These are phyloP conservation scores for Panagrolaimus sp. DNA, from an alignment of 1,140 invertebrate species.

Conservation along the genomic window DNA sequence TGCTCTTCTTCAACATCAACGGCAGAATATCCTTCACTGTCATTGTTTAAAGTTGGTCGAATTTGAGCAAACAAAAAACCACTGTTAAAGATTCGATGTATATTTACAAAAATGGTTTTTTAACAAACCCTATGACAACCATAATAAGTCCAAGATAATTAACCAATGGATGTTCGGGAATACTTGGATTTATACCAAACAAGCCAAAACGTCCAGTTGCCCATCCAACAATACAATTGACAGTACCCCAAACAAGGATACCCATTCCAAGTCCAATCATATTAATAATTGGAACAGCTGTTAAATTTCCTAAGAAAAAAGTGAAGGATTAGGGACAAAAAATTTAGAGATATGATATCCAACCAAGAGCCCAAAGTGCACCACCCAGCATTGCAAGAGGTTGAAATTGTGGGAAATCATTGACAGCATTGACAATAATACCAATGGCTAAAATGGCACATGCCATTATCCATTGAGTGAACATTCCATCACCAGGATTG, in stretches of 20 bases:
- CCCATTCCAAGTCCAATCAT: constrained; percentile 50
- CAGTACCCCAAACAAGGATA: constrained; percentile 48
- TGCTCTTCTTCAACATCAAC: background rate
- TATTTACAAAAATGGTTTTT: no score
- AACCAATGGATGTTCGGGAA: constrained; percentile 46
- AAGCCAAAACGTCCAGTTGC: constrained; percentile 60
- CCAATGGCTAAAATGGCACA: constrained; percentile 29
- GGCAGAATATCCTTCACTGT: background rate
- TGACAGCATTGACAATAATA: constrained; percentile 16
- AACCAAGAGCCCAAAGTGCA: constrained; percentile 36
- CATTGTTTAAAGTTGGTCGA: background rate
- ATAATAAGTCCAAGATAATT: constrained; percentile 60
- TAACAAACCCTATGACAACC: constrained; percentile 32
- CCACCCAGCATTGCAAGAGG: constrained; percentile 45
- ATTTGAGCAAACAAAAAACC: constrained; percentile 38
- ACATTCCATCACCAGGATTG: constrained; percentile 37
- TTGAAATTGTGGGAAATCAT: constrained; percentile 37
- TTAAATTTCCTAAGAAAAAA: no score
- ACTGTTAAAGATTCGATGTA: no score
- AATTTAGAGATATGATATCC: no score
- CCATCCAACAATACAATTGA: constrained; percentile 57
- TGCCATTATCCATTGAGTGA: constrained; percentile 42
- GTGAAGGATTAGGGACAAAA: no score
- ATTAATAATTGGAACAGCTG: constrained; percentile 45
- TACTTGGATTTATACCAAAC: constrained; percentile 57